phyloP scores from a whole-genome alignment of 2,797 vertebrate species.

The Malacoctenus gilli region DNA sequence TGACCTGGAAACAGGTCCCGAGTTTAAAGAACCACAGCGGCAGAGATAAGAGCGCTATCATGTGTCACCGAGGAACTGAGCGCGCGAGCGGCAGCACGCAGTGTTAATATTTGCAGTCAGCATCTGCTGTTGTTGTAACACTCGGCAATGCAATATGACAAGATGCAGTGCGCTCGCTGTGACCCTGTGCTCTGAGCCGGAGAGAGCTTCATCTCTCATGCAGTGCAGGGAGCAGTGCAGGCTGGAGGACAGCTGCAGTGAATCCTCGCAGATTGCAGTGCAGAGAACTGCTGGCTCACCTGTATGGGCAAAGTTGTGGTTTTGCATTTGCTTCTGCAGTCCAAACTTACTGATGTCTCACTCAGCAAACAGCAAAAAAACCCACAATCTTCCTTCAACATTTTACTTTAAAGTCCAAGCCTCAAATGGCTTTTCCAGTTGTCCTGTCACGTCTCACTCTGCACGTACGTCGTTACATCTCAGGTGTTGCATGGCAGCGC shows the following conservation, averaged over 20 bases:
- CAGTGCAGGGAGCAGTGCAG: no score
- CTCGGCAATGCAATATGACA: background rate
- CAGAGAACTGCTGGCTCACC: no score
- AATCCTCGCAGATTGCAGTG: no score
- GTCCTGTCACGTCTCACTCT: no score
- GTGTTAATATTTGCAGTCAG: slow-evolving; percentile 24
- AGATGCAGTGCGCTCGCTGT: background rate
- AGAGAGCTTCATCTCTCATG: background rate
- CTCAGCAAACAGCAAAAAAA: no score
- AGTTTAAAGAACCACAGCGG: slow-evolving; percentile 3
- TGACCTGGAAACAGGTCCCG: slow-evolving; percentile 1
- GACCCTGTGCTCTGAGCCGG: slow-evolving; percentile 6
- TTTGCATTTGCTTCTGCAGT: no score
- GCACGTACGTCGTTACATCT: background rate
- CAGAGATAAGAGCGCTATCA: background rate
- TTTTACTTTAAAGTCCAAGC: no score
- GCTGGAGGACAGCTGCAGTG: no score
- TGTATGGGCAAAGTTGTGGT: no score
- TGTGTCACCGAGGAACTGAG: slow-evolving; percentile 5
- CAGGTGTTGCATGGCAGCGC: slow-evolving; percentile 15
- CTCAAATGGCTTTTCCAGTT: no score
- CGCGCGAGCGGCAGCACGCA: slow-evolving; percentile 6
- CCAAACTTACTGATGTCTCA: no score
- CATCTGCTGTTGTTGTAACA: slow-evolving; percentile 18
- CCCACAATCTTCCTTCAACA: no score